Conservation (phyloP, 2,888 invertebrate species). For the Nipponacmea schrenckii region DNA sequence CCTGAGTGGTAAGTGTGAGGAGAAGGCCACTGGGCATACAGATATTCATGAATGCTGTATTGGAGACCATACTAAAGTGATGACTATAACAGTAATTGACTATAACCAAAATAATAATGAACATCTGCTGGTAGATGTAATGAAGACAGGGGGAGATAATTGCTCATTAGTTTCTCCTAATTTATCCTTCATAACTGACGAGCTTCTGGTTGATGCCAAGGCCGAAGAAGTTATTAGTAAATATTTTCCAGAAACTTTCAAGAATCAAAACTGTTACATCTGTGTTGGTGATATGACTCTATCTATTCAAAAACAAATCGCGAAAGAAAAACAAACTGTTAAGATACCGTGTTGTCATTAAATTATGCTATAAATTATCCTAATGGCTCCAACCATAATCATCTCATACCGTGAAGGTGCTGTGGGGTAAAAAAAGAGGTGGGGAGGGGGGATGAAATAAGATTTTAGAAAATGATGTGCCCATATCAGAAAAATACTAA, state of each 20-base stretch:
- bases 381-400: no score
- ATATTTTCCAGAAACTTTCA: constrained; percentile 30
- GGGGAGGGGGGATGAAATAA: no score
- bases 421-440: no score
- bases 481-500: no score
- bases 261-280: constrained; percentile 22
- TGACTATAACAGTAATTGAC: constrained; percentile 25
- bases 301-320: not conserved
- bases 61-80: constrained; percentile 21
- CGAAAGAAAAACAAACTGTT: no score
- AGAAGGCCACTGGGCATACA: not conserved
- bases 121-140: constrained; percentile 29
- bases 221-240: constrained; percentile 32
- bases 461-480: no score
- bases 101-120: constrained; percentile 24
- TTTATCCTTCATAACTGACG: constrained; percentile 36
- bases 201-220: constrained; percentile 32
- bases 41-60: constrained; percentile 33
- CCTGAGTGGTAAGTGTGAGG: constrained; percentile 7
- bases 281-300: constrained; percentile 33
- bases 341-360: no score
- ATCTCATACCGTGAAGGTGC: no score
- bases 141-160: constrained; percentile 40
- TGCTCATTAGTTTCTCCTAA: constrained; percentile 33
- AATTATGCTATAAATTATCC: no score